Evolutionary conservation across 1,140 invertebrate genomes (phyloP), one percentile per base, ranked within the genome.

Genomic region (Drosophila tropicalis): DNA sequence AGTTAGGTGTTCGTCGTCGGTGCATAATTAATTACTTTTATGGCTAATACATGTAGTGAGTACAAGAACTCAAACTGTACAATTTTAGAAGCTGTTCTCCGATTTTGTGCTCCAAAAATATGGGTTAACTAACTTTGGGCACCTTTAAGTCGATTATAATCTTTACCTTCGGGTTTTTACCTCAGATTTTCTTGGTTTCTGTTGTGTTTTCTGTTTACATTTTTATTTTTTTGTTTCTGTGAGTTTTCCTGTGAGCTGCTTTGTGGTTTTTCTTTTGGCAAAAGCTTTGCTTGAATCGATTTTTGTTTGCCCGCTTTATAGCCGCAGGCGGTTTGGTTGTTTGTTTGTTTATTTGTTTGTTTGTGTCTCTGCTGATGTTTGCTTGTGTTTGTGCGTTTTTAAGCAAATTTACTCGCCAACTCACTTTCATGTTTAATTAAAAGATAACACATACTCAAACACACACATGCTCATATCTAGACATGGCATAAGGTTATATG

Each of bases 381-480:
- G 62, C 62, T 47, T 19, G 36, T 66, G 58, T 58, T 41, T 76
- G 57, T 64, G 74, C 73, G 64, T 78, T 76, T 70, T 64, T 82
- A 66, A 55, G 74, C 44, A 77, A 84, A 80, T 77, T 72, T 77
- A 70, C 68, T 81, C 65, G 62, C 70, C 68, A 81, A 84, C 80
- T 83, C 81, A 80, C 84, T 80, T 89, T 89, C 84, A 87, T 87
- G 79, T 87, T 87, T 87, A 87, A 87, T 87, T 87, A 87, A 87
- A 87, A 87, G 83, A 87, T 87, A 87, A 86, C 82, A 86, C 76
- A 7, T 10, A 22, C 51, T 22, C 29, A n/a, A 15, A 13, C 56
- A 36, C 5, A 65, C 40, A 44, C 44, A 62, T 29, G 55, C 41
- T 19, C 41, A 39, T 41, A 5, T 51, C 17, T 22, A 51, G 44